These are phyloP conservation scores for Drosophila funebris DNA, from an alignment of 1,140 invertebrate genomes.

Conservation along the genomic window DNA sequence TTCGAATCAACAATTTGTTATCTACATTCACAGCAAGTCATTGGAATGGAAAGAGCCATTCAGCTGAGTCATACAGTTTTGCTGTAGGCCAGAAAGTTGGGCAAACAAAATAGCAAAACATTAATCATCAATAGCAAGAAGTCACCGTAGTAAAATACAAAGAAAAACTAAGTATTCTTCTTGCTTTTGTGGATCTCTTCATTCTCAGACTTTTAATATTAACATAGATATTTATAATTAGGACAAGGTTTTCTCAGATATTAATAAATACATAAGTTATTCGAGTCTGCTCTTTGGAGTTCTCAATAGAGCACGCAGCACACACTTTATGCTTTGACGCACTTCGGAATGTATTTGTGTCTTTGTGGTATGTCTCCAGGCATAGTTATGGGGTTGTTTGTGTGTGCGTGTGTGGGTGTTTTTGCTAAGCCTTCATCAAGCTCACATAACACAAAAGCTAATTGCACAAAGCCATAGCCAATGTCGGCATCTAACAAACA, in stretches of 20 bases:
- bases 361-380: not conserved
- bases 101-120: constrained; percentile 4
- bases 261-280: constrained; percentile 37
- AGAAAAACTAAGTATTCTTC: not conserved
- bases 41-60: constrained; percentile 19
- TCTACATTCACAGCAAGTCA: constrained; percentile 20
- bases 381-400: constrained; percentile 7
- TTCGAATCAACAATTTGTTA: constrained; percentile 6
- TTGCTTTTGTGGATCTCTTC: not conserved
- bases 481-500: constrained; percentile 21
- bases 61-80: constrained; percentile 25
- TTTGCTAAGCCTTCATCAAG: constrained; percentile 45
- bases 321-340: not conserved
- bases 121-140: constrained; percentile 28
- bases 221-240: constrained; percentile 20
- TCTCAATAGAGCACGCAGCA: constrained; percentile 17
- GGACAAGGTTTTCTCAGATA: constrained; percentile 39
- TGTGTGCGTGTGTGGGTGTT: constrained; percentile 9
- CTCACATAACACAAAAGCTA: constrained; percentile 62
- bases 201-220: not conserved
- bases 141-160: not conserved
- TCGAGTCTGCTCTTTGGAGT: not conserved
- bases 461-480: constrained; percentile 70
- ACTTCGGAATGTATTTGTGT: not conserved
- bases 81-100: not conserved